These are phyloP conservation scores for Ormyrus thymus DNA, from an alignment of 2,888 invertebrate species.

Conservation along the genomic window DNA sequence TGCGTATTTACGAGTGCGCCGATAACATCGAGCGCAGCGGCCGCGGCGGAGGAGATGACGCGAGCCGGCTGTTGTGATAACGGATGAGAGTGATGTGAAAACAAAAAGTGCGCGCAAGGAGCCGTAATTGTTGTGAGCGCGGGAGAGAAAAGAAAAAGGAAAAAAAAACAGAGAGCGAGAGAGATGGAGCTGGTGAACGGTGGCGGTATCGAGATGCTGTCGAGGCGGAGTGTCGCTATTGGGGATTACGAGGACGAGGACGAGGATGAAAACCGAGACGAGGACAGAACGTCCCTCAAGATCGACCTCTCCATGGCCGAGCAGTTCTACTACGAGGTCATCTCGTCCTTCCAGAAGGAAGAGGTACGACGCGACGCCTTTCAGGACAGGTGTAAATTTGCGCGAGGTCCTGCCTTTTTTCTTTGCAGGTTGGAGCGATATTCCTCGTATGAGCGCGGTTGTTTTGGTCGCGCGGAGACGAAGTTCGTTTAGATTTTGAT, in stretches of 20 bases:
- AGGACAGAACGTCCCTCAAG: conserved; percentile 68
- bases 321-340: conserved; percentile 73
- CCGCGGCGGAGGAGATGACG: neutral
- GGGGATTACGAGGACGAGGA: conserved; percentile 69
- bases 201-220: conserved; percentile 71
- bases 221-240: conserved; percentile 69
- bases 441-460: too few relatives aligned
- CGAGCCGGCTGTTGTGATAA: neutral
- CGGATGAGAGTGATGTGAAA: conserved; percentile 6
- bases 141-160: conserved; percentile 7
- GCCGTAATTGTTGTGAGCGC: neutral
- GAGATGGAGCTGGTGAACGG: conserved; percentile 71
- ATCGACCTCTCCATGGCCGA: conserved; percentile 72
- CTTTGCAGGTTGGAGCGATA: neutral
- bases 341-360: conserved; percentile 72
- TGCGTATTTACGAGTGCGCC: conserved; percentile 6
- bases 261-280: conserved; percentile 58
- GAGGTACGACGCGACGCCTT: conserved; percentile 64
- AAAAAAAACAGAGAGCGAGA: neutral
- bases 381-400: too few relatives aligned
- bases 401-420: neutral
- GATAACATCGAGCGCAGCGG: conserved; percentile 6
- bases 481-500: too few relatives aligned
- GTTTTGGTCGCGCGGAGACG: too few relatives aligned
- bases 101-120: neutral